Conservation (phyloP, 1,140 invertebrate genomes). For the Diuraphis noxia region DNA sequence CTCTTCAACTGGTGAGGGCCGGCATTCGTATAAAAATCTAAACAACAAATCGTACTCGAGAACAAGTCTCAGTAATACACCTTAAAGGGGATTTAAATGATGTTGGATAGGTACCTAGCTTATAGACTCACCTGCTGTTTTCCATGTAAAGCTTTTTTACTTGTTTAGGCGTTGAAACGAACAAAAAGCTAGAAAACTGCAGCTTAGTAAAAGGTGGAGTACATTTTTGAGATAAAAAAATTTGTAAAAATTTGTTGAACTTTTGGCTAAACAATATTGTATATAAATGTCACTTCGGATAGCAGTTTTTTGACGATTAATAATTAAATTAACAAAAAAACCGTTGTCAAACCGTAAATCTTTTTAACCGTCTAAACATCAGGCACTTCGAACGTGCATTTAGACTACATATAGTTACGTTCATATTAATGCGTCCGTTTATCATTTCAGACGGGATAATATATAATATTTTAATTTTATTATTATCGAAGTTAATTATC, state of each 20-base stretch:
- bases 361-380: neutral
- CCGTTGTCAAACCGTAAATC: neutral
- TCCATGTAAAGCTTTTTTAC: neutral
- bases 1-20: neutral
- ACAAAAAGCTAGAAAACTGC: neutral
- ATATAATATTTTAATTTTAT: neutral
- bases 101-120: neutral
- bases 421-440: constrained; percentile 33
- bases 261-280: neutral
- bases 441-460: neutral
- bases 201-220: neutral
- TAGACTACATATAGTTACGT: constrained; percentile 47
- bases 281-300: neutral
- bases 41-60: neutral
- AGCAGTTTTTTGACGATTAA: neutral
- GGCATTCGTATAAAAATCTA: neutral
- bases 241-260: neutral
- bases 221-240: neutral
- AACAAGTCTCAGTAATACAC: neutral
- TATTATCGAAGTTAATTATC: neutral
- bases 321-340: constrained; percentile 6
- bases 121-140: neutral
- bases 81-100: neutral
- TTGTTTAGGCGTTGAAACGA: neutral
- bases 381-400: constrained; percentile 48